Evolutionary conservation across 1,140 invertebrate genomes (phyloP).

Genomic region (Chelonus insularis): DNA sequence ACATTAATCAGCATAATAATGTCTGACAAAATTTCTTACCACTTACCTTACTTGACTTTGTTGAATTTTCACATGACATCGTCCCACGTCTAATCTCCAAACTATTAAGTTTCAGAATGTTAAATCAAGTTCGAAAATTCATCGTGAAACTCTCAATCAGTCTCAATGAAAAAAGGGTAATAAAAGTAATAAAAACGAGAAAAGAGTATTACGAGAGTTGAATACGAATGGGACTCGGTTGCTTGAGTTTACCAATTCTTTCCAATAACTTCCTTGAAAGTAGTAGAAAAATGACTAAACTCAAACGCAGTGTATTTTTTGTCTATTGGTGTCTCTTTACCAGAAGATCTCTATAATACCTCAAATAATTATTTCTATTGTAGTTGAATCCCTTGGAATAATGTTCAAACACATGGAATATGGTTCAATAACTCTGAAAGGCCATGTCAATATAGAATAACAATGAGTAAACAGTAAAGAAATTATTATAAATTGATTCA

Average conservation of each 20-base stretch:
- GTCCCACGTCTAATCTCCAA: conserved; percentile 2
- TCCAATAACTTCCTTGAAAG: neutral
- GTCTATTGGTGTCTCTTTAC: neutral
- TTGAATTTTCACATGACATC: neutral
- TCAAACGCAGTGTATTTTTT: neutral
- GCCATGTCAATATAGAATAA: too few species aligned
- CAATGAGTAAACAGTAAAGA: too few species aligned
- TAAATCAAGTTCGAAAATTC: conserved; percentile 18
- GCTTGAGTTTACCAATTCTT: conserved; percentile 1
- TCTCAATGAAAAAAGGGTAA: neutral
- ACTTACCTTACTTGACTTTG: too few species aligned
- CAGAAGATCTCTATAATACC: neutral
- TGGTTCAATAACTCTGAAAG: too few species aligned
- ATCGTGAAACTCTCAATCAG: neutral
- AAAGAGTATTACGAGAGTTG: conserved; percentile 6
- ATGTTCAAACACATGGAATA: too few species aligned
- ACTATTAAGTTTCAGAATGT: conserved; percentile 1
- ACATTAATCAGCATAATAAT: too few species aligned
- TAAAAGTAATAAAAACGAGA: neutral
- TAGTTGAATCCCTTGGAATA: neutral
- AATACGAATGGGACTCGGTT: neutral
- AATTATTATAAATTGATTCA: too few species aligned
- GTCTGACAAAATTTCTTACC: too few species aligned
- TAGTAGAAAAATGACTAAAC: neutral
- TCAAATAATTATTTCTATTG: conserved; percentile 2